These are phyloP conservation scores for Serilophus lunatus DNA, from an alignment of 2,113 vertebrate species.

Conservation along the genomic window DNA sequence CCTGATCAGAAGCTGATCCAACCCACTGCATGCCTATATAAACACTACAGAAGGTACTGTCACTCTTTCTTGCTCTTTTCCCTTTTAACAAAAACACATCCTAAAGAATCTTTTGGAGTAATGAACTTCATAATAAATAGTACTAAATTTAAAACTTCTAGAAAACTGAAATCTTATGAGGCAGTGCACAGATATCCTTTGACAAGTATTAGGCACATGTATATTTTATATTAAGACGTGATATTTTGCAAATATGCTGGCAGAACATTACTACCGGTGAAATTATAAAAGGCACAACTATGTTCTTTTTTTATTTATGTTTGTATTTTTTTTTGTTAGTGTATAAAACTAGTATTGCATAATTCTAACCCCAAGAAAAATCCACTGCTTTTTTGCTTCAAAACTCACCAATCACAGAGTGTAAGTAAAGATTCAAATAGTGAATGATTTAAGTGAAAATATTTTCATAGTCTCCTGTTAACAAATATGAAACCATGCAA, in stretches of 20 bases:
- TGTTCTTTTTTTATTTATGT: not conserved
- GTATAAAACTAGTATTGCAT: not conserved
- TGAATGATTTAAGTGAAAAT: not conserved
- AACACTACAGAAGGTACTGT: not conserved
- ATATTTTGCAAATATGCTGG: not conserved
- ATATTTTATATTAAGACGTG: not conserved
- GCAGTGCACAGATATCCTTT: not conserved
- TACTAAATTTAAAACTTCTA: not conserved
- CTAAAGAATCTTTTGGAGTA: not conserved
- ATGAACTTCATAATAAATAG: not conserved
- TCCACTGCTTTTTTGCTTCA: not conserved
- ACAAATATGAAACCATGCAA: not conserved
- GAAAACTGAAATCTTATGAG: not conserved
- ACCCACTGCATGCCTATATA: not conserved
- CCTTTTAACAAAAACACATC: not conserved
- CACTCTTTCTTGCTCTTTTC: not conserved
- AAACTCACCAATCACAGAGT: not conserved
- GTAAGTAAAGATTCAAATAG: not conserved
- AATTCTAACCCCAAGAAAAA: not conserved
- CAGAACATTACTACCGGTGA: not conserved
- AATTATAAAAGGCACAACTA: not conserved
- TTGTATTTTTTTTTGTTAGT: not conserved
- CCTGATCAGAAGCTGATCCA: not conserved
- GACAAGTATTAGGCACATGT: not conserved
- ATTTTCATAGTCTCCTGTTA: not conserved